A percentile compares a stretch with the other conserved stretches of the same genome.
These are phyloP conservation scores for Myodes glareolus DNA, from an alignment of 2,113 vertebrate species.

Conservation along the genomic window DNA sequence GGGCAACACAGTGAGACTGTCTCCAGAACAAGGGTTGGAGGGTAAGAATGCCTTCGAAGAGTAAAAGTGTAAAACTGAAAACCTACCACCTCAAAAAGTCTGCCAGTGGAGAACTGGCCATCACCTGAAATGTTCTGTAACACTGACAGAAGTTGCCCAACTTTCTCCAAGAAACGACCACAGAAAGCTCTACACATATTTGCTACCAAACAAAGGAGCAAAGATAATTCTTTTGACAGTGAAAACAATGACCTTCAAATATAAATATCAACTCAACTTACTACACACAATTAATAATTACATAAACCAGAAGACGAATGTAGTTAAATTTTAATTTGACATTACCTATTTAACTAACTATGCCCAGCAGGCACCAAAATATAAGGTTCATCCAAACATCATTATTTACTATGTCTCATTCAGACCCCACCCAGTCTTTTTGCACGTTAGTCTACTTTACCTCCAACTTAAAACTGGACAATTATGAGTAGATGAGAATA, in stretches of 20 bases:
- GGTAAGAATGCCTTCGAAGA: too few species aligned
- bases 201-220: background rate
- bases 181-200: constrained; percentile 17
- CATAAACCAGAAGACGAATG: background rate
- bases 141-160: background rate
- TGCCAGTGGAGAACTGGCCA: background rate
- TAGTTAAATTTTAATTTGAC: constrained; percentile 1
- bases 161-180: constrained; percentile 19
- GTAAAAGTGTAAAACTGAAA: background rate
- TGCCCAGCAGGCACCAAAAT: background rate
- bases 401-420: constrained; percentile 3
- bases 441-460: background rate
- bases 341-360: background rate
- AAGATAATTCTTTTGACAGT: constrained; percentile 2
- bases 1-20: background rate
- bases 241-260: constrained; percentile 40
- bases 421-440: background rate
- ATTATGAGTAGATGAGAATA: constrained; percentile 17
- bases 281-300: background rate
- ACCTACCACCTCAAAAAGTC: background rate
- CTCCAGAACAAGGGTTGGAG: background rate
- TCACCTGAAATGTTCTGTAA: background rate
- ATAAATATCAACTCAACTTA: constrained; percentile 45
- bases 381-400: background rate
- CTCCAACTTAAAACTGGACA: constrained; percentile 20